Evolutionary conservation across 23 tunicate genomes (phyloP).

Genomic region (Clavelina lepadiformis): DNA sequence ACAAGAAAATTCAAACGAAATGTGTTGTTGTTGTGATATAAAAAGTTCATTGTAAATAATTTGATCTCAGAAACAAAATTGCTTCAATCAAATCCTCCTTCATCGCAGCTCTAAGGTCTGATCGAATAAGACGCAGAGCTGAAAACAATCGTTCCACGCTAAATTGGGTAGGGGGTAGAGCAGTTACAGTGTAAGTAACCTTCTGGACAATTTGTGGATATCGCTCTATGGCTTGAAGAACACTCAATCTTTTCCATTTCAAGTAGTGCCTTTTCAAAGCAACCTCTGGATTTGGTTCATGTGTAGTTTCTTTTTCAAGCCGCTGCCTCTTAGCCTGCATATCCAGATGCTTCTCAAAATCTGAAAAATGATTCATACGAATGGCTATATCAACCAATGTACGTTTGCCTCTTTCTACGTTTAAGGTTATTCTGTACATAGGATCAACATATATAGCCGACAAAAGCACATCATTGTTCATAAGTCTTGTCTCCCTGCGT

Average conservation of each 20-base stretch:
- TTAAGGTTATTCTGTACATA: slow-evolving; percentile 3
- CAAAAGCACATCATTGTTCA: no score
- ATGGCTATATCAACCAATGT: slow-evolving; percentile 4
- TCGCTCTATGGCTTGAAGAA: slow-evolving; percentile 3
- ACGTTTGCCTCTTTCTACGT: slow-evolving; percentile 5
- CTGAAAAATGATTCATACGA: slow-evolving; percentile 4
- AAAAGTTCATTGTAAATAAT: no score
- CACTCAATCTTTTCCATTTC: neutral
- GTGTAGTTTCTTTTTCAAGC: slow-evolving; percentile 1
- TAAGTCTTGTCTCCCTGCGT: no score
- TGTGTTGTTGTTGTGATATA: no score
- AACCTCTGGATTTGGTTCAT: no score
- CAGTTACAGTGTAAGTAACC: slow-evolving; percentile 17
- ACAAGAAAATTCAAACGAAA: no score
- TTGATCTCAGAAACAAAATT: no score
- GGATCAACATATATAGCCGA: slow-evolving; percentile 4
- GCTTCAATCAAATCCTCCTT: no score
- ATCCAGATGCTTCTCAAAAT: slow-evolving; percentile 3
- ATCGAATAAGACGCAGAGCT: no score
- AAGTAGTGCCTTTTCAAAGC: no score
- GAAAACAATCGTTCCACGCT: slow-evolving; percentile 30
- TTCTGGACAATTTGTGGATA: slow-evolving; percentile 12
- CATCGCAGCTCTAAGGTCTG: no score
- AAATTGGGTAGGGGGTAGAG: slow-evolving; percentile 31
- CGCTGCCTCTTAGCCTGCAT: slow-evolving; percentile 6